Conservation (phyloP, 2,113 vertebrate species). For the Nycticorax nycticorax region DNA sequence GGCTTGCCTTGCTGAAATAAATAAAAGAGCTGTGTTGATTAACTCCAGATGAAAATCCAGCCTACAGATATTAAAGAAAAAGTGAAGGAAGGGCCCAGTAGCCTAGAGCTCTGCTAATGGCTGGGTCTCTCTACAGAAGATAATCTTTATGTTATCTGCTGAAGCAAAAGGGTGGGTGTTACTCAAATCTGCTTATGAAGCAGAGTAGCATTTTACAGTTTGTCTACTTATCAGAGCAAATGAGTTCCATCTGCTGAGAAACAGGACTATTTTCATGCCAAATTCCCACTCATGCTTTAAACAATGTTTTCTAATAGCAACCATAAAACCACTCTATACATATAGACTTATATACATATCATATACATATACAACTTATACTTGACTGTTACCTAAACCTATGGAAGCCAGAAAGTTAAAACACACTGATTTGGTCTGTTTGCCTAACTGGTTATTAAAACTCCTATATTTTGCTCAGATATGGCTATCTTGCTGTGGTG, state of each 20-base stretch:
- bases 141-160: neutral
- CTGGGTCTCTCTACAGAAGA: neutral
- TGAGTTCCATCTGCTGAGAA: constrained; percentile 22
- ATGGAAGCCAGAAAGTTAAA: neutral
- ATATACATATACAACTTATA: neutral
- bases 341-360: no score
- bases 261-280: neutral
- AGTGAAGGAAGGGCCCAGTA: neutral
- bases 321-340: neutral
- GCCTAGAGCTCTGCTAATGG: neutral
- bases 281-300: neutral
- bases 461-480: neutral
- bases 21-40: neutral
- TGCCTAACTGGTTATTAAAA: neutral
- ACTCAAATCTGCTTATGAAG: constrained; percentile 18
- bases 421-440: neutral
- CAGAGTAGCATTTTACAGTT: constrained; percentile 37
- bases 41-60: neutral
- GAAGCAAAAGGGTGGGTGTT: neutral
- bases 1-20: neutral
- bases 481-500: neutral
- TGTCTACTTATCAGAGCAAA: constrained; percentile 22
- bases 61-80: neutral
- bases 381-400: neutral
- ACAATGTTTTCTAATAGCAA: constrained; percentile 16